Evolutionary conservation across 2,888 invertebrate species (phyloP), one percentile per base, ranked within the genome.

Genomic region (Archips crataeganus): DNA sequence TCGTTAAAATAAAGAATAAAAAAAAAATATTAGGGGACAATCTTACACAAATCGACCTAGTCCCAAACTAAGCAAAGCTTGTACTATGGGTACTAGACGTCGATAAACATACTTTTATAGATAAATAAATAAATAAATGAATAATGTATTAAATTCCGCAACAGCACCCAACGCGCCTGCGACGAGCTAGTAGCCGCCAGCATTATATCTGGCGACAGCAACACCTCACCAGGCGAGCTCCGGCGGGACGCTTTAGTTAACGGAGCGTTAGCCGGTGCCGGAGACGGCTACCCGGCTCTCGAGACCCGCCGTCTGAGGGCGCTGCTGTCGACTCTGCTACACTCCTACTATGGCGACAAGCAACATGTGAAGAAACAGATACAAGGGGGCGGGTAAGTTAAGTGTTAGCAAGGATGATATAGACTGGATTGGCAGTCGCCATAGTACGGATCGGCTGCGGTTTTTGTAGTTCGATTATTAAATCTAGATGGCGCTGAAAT

Each of bases 321-420:
- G 15, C 97, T 97, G 80, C 97, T 97, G 80, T 94, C 97, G 0
- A 90, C 95, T 9, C 96, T 98, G 76, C 93, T 99, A 51, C 97
- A 97, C 73, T 95, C 96, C 74, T 99, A 98, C 88, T 99, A 99
- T 86, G 97, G 97, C 59, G 97, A 97, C 45, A 98, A 98, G 87
- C 98, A 98, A 81, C 99, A 99, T 90, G 97, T 98, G 80, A 99
- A 99, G 90, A 98, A 98, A 84, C 98, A 97, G 84, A 96, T 99
- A 54, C 98, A 98, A 85, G 96, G 97, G 45, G 98, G 98, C 81
- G 98, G 98, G 96, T 97, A 86, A 93, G 92, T 39, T 39, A 39
- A 39, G 39, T 39, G 3, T 39, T 39, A 3, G 23, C 23, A 23
- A 23, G 23, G 23, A 23, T n/a, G n/a, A n/a, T n/a, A n/a, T n/a